These are phyloP conservation scores for Entomobrya proxima DNA, from an alignment of 2,888 invertebrate genomes.

Conservation along the genomic window DNA sequence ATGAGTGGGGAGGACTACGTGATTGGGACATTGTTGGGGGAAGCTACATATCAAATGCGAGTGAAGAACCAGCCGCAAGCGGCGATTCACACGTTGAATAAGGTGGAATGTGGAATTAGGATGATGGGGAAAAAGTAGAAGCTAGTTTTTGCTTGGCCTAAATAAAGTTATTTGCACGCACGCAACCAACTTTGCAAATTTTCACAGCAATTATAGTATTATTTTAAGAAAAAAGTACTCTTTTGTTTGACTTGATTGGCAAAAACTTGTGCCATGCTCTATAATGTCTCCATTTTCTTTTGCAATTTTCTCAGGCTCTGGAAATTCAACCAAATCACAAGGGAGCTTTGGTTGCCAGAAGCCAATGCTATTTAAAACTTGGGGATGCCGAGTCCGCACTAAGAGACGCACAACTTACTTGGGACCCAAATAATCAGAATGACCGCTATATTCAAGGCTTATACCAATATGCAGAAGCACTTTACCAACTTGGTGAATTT, in stretches of 20 bases:
- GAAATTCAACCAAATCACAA: constrained; percentile 74
- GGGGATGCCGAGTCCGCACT: constrained; percentile 74
- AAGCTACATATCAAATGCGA: constrained; percentile 73
- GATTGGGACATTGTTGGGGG: constrained; percentile 71
- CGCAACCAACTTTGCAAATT: no score
- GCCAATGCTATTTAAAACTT: constrained; percentile 74
- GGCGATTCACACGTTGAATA: constrained; percentile 62
- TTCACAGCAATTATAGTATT: background rate
- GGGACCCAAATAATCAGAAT: constrained; percentile 70
- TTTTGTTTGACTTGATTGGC: background rate
- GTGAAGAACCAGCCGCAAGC: constrained; percentile 71
- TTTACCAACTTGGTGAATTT: constrained; percentile 75
- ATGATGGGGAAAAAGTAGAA: no score
- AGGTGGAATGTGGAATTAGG: no score
- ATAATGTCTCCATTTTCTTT: background rate
- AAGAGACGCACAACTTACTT: constrained; percentile 73
- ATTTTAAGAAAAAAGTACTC: background rate
- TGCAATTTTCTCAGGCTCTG: constrained; percentile 68
- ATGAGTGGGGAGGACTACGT: constrained; percentile 75
- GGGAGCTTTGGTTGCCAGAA: constrained; percentile 73
- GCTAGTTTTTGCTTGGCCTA: no score
- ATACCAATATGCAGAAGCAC: constrained; percentile 73
- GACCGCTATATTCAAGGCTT: constrained; percentile 72
- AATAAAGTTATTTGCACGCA: no score
- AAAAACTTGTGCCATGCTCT: background rate